Percentiles rank a stretch among this genome's conserved stretches.
Conservation (phyloP, 2,113 vertebrate genomes). For the Canis aureus region DNA sequence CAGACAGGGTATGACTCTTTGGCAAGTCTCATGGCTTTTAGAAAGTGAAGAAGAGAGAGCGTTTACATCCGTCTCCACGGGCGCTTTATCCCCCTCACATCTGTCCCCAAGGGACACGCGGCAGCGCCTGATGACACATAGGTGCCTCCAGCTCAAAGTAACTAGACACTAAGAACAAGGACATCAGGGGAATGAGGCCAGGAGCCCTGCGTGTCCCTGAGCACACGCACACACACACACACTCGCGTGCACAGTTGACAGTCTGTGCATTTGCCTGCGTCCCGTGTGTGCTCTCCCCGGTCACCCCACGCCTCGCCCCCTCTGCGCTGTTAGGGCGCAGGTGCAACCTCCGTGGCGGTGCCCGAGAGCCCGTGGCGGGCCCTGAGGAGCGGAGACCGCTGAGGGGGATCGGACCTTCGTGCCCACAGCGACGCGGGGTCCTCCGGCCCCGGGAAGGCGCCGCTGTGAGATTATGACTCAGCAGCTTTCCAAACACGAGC, state of each 20-base stretch:
- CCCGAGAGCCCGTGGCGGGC: not conserved
- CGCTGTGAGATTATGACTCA: not conserved
- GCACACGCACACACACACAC: not conserved
- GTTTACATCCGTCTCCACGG: not conserved
- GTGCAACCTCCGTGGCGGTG: not conserved
- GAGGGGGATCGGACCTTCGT: accelerated
- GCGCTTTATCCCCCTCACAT: not conserved
- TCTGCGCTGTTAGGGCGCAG: not conserved
- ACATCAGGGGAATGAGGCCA: accelerated
- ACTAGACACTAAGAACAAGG: too few relatives aligned
- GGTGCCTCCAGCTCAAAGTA: not conserved
- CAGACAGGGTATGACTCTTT: not conserved
- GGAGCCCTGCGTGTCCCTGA: too few relatives aligned
- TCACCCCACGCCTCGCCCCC: accelerated
- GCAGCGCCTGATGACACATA: not conserved
- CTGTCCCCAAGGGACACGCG: not conserved
- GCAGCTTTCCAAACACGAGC: not conserved
- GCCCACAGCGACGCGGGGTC: not conserved
- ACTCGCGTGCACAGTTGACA: accelerated
- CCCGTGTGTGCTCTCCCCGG: accelerated
- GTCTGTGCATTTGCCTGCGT: accelerated
- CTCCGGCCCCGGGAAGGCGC: not conserved
- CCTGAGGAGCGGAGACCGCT: not conserved
- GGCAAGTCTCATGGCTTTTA: not conserved
- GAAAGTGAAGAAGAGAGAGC: not conserved